Evolutionary conservation across 2,113 vertebrate genomes (phyloP), one percentile per base, ranked within the genome.

Genomic region (Dipodomys ordii): DNA sequence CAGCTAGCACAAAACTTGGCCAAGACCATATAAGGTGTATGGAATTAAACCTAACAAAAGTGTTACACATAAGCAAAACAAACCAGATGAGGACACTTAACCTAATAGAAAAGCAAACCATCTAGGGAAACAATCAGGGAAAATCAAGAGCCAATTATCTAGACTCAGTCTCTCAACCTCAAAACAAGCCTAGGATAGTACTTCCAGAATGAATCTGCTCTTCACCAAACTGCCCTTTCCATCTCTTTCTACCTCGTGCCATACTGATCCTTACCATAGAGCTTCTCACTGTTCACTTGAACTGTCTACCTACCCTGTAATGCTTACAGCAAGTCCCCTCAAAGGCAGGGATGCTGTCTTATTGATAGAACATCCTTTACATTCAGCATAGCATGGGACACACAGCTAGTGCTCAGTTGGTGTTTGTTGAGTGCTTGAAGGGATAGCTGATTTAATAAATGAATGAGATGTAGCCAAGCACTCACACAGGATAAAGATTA

Each of bases 391-490:
- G 32, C 49, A 25, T 32, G 35, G n/a, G 46, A 74, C 32, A 91
- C 28, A 12, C 1, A 72, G 7, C 27, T 49, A 6, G 35, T 53
- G 44, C 72, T 78, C 82, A 83, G 2, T 64, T 79, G 72, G 23
- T 39, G 93, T 9, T 11, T 79, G 32, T 49, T 44, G 69, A 84
- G 44, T 9, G 72, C 64, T 1, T 19, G 27, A 82, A 88, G 60
- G 57, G 44, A 87, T 74, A 8, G 68, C 64, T 57, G 7, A 46
- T 73, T 87, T 77, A 72, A 73, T 67, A 78, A 89, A 77, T 39
- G 62, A 89, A 22, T 28, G 65, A 92, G 65, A 95, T 30, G 19
- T 60, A 83, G 23, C 28, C 20, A 83, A 93, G 67, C 91, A 46
- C 80, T 68, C 76, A 85, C 23, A 18, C 27, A 32, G 80, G 27